These are phyloP conservation scores for Hypotaenidia philippensis DNA, from an alignment of 2,797 vertebrate species.

Conservation along the genomic window DNA sequence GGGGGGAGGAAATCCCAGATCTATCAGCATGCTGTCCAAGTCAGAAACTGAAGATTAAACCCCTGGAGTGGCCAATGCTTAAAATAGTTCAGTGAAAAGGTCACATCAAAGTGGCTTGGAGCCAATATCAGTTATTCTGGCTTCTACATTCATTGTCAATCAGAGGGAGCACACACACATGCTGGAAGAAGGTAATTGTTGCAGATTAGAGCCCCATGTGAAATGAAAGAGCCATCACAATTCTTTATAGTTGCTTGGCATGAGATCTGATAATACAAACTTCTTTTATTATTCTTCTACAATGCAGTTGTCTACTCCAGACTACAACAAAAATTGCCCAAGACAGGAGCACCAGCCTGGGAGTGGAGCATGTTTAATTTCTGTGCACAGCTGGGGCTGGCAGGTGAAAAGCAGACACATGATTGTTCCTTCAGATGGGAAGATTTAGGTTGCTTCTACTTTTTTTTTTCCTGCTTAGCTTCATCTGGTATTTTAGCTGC, in stretches of 20 bases:
- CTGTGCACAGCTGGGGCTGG: conserved; percentile 28
- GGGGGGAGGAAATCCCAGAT: background rate
- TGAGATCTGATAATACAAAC: conserved; percentile 12
- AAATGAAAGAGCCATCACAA: conserved; percentile 15
- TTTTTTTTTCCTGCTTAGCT: background rate
- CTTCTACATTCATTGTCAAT: background rate
- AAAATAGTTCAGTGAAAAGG: background rate
- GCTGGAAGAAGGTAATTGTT: conserved; percentile 6
- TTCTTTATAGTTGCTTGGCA: conserved; percentile 19
- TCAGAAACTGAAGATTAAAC: background rate
- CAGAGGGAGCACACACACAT: background rate
- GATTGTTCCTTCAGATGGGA: background rate
- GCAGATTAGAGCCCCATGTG: background rate
- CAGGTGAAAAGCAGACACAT: background rate
- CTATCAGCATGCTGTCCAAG: background rate
- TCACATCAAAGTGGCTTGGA: background rate
- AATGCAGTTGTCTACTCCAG: background rate
- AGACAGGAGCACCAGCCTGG: background rate
- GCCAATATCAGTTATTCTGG: background rate
- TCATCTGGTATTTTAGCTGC: background rate
- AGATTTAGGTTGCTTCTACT: background rate
- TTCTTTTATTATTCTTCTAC: background rate
- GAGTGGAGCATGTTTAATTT: background rate
- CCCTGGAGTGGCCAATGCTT: background rate
- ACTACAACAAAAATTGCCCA: conserved; percentile 9